These are phyloP conservation scores for Pitangus sulphuratus DNA, from an alignment of 2,797 vertebrate genomes.

Conservation along the genomic window DNA sequence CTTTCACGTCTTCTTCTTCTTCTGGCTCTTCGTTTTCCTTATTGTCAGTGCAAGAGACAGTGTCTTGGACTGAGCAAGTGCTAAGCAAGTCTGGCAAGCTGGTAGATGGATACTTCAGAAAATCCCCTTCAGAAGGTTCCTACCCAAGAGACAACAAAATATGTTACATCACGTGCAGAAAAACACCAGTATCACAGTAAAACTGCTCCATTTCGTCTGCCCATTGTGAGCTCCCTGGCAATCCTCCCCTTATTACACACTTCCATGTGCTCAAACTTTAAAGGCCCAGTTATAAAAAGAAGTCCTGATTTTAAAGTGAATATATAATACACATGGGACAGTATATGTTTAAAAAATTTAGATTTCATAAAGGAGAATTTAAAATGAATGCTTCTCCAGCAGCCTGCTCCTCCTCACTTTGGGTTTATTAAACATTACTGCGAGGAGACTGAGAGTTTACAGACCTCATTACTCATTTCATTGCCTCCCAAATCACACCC, in stretches of 20 bases:
- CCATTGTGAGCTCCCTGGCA: neutral
- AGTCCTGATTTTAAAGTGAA: neutral
- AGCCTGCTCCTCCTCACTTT: neutral
- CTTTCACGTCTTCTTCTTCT: constrained; percentile 78
- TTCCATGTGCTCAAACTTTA: neutral
- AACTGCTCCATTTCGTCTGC: neutral
- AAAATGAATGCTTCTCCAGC: neutral
- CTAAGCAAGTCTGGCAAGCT: constrained; percentile 93
- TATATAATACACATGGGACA: neutral
- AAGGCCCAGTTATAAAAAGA: neutral
- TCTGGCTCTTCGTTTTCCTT: constrained; percentile 83
- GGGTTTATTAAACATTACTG: neutral
- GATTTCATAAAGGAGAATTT: neutral
- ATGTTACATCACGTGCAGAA: neutral
- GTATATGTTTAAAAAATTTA: neutral
- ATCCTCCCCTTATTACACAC: neutral
- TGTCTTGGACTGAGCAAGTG: constrained; percentile 81
- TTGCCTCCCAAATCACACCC: neutral
- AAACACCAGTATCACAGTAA: neutral
- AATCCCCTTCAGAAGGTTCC: constrained; percentile 89
- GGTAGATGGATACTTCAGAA: constrained; percentile 87
- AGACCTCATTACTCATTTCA: neutral
- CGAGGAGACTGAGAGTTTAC: neutral
- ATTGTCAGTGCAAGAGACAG: constrained; percentile 81
- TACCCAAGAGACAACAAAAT: constrained; percentile 62